These are phyloP conservation scores for Melanaphis sacchari DNA, from an alignment of 1,140 invertebrate genomes.

Conservation along the genomic window DNA sequence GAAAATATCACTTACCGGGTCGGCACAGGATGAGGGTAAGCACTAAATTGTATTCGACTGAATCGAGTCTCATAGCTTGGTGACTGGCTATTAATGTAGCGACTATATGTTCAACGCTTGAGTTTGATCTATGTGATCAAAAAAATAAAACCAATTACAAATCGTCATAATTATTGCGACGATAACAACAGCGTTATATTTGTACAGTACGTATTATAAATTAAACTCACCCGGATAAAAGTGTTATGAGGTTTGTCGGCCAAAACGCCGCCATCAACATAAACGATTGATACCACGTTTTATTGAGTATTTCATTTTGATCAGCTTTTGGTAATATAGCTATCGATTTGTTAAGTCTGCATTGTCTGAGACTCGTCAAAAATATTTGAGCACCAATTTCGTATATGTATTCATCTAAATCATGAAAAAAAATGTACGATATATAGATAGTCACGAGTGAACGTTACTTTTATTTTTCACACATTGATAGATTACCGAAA, in stretches of 20 bases:
- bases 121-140: not conserved
- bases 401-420: slow-evolving; percentile 58
- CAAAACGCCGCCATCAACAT: slow-evolving; percentile 70
- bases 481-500: not conserved
- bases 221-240: not conserved
- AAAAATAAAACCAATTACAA: not conserved
- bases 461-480: not conserved
- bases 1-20: not conserved
- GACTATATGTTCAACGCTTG: not conserved
- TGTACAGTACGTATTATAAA: not conserved
- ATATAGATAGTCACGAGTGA: not conserved
- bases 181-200: not conserved
- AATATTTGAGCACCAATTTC: slow-evolving; percentile 68
- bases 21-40: slow-evolving; percentile 20
- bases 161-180: not conserved
- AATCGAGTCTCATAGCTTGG: slow-evolving; percentile 39
- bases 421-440: not conserved
- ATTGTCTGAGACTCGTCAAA: slow-evolving; percentile 66
- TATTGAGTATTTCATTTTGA: slow-evolving; percentile 68
- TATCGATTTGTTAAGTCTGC: slow-evolving; percentile 68
- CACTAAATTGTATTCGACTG: slow-evolving; percentile 42
- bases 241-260: slow-evolving; percentile 63
- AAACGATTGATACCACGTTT: slow-evolving; percentile 70
- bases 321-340: slow-evolving; percentile 64
- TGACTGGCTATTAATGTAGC: slow-evolving; percentile 24